Conservation (phyloP, 2,113 vertebrate species). For the Stictonetta naevosa region DNA sequence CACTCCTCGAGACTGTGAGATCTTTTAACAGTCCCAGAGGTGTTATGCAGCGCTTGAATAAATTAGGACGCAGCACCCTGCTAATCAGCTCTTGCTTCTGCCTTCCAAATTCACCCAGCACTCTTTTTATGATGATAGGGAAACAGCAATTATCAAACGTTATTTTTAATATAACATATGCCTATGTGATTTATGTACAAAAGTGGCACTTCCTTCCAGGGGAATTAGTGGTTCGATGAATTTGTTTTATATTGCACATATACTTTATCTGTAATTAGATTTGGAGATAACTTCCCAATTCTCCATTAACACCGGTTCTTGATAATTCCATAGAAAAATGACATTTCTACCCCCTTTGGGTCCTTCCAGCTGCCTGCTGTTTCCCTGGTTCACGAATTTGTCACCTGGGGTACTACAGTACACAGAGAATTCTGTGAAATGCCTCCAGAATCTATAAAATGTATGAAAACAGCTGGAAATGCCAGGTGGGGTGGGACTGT, state of each 20-base stretch:
- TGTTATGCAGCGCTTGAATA: neutral
- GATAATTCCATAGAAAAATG: fast-evolving
- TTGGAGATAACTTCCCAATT: neutral
- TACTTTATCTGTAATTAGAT: neutral
- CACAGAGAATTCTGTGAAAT: fast-evolving
- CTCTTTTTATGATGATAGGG: neutral
- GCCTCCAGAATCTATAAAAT: fast-evolving
- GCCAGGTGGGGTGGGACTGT: neutral
- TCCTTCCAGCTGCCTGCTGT: neutral
- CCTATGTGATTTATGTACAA: neutral
- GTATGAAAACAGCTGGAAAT: fast-evolving
- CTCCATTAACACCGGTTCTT: neutral
- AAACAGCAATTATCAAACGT: neutral
- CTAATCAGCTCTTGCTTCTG: neutral
- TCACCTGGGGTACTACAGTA: neutral
- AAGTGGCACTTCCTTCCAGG: neutral
- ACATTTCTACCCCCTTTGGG: neutral
- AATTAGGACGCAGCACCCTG: neutral
- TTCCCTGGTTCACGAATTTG: neutral
- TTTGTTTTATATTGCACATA: neutral
- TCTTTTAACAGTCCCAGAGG: neutral
- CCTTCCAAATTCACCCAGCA: neutral
- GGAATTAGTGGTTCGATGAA: neutral
- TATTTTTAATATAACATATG: neutral
- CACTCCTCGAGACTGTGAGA: neutral